phyloP scores from a whole-genome alignment of 2,113 vertebrate genomes.

The Condylura cristata region DNA sequence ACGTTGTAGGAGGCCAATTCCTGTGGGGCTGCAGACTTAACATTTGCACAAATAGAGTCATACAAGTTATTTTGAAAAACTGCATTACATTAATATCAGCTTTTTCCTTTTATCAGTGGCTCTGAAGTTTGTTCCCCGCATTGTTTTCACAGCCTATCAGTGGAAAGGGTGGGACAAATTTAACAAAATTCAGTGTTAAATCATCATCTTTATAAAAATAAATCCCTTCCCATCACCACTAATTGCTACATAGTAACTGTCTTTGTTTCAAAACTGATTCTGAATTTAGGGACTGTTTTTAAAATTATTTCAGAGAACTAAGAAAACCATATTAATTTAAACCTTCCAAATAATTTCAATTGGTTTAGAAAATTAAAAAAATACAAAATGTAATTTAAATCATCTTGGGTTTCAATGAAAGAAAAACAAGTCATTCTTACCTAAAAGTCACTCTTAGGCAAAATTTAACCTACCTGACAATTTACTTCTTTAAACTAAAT shows the following conservation, averaged over 20 bases:
- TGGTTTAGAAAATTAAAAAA: slow-evolving; percentile 44
- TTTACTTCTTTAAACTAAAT: slow-evolving; percentile 10
- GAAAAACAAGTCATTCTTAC: slow-evolving; percentile 4
- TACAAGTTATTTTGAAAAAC: neutral
- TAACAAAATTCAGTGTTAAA: slow-evolving; percentile 62
- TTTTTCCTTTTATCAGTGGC: neutral
- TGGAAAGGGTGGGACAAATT: slow-evolving; percentile 8
- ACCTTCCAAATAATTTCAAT: slow-evolving; percentile 52
- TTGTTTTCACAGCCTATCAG: slow-evolving; percentile 1
- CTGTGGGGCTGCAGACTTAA: neutral
- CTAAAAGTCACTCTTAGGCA: neutral
- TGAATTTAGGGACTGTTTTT: slow-evolving; percentile 41
- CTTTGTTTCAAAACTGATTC: slow-evolving; percentile 53
- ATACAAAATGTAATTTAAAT: slow-evolving; percentile 21
- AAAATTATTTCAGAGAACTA: slow-evolving; percentile 45
- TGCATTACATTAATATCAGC: neutral
- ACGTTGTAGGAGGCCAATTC: neutral
- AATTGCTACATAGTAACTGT: slow-evolving; percentile 48
- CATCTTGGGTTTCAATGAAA: slow-evolving; percentile 31
- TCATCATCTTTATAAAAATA: slow-evolving; percentile 53
- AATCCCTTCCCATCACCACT: slow-evolving; percentile 48
- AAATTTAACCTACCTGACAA: slow-evolving; percentile 49
- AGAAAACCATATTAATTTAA: slow-evolving; percentile 46
- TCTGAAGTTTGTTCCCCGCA: slow-evolving; percentile 14
- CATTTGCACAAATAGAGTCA: neutral